phyloP scores from a whole-genome alignment of 2,888 invertebrate species.

The Prostheceraeus crozeri region DNA sequence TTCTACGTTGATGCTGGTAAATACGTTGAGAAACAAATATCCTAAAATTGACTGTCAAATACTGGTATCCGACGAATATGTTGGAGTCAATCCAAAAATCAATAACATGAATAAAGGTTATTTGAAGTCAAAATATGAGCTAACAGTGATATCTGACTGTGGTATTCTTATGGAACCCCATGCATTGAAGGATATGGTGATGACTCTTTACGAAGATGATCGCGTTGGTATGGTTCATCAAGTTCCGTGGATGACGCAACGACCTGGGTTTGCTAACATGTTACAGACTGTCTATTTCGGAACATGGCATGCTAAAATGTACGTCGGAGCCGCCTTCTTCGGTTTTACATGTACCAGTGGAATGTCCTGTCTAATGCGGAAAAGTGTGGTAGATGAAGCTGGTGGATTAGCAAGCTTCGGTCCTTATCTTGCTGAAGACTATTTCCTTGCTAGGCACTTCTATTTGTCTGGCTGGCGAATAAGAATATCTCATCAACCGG shows the following conservation, averaged over 20 bases:
- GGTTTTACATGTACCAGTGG: conserved; percentile 94
- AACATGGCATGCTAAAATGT: conserved; percentile 88
- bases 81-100: conserved; percentile 97
- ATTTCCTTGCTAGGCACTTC: conserved; percentile 62
- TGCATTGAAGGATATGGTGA: conserved; percentile 86
- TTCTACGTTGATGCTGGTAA: conserved; percentile 74
- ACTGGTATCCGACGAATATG: conserved; percentile 71
- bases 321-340: conserved; percentile 80
- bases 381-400: conserved; percentile 74
- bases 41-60: conserved; percentile 71
- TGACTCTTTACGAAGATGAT: conserved; percentile 68
- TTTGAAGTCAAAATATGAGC: conserved; percentile 75
- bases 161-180: conserved; percentile 86
- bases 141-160: conserved; percentile 86
- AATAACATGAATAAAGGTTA: conserved; percentile 98
- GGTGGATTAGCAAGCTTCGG: conserved; percentile 85
- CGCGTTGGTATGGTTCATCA: conserved; percentile 88
- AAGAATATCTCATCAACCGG: conserved; percentile 32
- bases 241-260: conserved; percentile 75
- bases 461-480: conserved; percentile 24
- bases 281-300: conserved; percentile 75
- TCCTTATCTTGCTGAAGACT: conserved; percentile 92
- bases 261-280: conserved; percentile 26
- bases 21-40: conserved; percentile 72
- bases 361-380: conserved; percentile 88